Conservation (phyloP, 64 coral and sea anemone species). For the Montipora cactus region DNA sequence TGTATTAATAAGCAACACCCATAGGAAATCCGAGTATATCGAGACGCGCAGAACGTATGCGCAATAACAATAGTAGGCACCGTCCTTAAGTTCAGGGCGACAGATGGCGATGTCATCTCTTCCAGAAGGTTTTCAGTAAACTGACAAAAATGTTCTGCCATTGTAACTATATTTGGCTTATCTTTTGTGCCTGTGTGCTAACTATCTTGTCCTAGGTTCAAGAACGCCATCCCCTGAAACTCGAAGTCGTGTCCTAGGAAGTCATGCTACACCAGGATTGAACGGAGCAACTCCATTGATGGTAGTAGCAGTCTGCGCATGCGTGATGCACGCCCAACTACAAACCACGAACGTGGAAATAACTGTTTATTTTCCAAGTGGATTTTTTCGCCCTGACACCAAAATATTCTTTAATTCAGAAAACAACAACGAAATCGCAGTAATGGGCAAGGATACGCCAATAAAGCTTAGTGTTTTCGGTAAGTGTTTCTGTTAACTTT, state of each 20-base stretch:
- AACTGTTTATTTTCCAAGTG: slow-evolving; percentile 29
- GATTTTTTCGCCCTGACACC: slow-evolving; percentile 40
- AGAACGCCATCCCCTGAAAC: background rate
- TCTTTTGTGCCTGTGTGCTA: background rate
- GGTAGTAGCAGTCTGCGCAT: slow-evolving; percentile 32
- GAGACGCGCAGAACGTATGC: too few relatives aligned
- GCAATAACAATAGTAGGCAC: too few relatives aligned
- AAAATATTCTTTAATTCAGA: slow-evolving; percentile 62
- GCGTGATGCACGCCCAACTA: slow-evolving; percentile 54
- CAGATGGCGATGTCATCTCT: too few relatives aligned
- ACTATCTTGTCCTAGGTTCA: background rate
- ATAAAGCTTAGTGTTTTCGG: slow-evolving; percentile 38
- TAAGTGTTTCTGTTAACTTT: background rate
- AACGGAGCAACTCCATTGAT: slow-evolving; percentile 10
- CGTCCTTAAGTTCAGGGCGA: too few relatives aligned
- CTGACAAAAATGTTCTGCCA: too few relatives aligned
- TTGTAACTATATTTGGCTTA: too few relatives aligned
- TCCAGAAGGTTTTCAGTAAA: too few relatives aligned
- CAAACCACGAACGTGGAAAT: slow-evolving; percentile 35
- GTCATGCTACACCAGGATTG: background rate
- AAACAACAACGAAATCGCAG: slow-evolving; percentile 38
- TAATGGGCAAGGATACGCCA: slow-evolving; percentile 4
- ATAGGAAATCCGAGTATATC: too few relatives aligned
- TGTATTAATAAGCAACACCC: too few relatives aligned
- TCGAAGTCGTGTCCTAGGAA: background rate